Conservation (phyloP, 2,888 invertebrate species). For the Cephus spinipes region DNA sequence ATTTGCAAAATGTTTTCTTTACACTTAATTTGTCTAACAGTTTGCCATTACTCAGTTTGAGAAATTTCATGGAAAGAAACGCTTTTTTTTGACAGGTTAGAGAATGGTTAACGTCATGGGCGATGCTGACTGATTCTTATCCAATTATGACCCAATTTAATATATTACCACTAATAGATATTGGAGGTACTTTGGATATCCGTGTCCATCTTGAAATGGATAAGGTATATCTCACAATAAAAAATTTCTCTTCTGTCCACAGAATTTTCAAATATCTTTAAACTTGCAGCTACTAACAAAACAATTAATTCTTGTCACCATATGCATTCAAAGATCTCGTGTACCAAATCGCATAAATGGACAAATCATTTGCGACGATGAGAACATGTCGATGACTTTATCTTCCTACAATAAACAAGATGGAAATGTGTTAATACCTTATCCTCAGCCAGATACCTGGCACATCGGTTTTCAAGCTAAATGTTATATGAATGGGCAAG, state of each 20-base stretch:
- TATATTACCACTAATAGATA: constrained; percentile 66
- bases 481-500: constrained; percentile 62
- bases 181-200: constrained; percentile 68
- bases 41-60: background rate
- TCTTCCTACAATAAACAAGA: constrained; percentile 45
- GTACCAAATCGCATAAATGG: constrained; percentile 49
- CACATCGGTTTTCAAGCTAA: constrained; percentile 63
- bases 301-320: constrained; percentile 49
- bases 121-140: constrained; percentile 60
- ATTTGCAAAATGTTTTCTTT: constrained; percentile 16
- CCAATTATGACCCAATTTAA: constrained; percentile 64
- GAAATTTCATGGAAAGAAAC: background rate
- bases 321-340: constrained; percentile 60
- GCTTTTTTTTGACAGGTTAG: constrained; percentile 56
- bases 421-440: constrained; percentile 62
- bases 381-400: constrained; percentile 47
- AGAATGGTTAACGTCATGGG: constrained; percentile 67
- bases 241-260: background rate
- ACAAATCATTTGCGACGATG: constrained; percentile 49
- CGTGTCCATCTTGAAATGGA: constrained; percentile 61
- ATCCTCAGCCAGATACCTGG: constrained; percentile 67
- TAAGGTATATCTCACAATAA: constrained; percentile 46
- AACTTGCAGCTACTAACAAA: constrained; percentile 41
- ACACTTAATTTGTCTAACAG: background rate
- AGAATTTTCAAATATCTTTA: background rate